These are phyloP conservation scores for Fringilla coelebs DNA, from an alignment of 2,797 vertebrate genomes.

Conservation along the genomic window DNA sequence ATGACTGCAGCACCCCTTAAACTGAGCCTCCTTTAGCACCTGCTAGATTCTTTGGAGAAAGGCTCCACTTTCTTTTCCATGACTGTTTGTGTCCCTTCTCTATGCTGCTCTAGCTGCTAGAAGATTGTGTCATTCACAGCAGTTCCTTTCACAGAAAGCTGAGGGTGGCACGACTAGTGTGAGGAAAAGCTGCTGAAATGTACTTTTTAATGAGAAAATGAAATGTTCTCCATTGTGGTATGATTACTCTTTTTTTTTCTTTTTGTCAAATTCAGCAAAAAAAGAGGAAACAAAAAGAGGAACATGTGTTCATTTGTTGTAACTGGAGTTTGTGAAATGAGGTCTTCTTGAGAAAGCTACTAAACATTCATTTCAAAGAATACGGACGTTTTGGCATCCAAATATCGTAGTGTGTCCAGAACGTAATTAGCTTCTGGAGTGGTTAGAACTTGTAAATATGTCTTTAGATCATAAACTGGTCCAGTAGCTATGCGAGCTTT, in stretches of 20 bases:
- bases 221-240: constrained; percentile 71
- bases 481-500: constrained; percentile 4
- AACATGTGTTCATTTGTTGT: constrained; percentile 73
- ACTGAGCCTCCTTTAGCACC: background rate
- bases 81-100: background rate
- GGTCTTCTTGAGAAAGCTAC: constrained; percentile 72
- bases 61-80: background rate
- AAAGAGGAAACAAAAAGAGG: constrained; percentile 77
- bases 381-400: constrained; percentile 41
- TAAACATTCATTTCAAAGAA: constrained; percentile 73
- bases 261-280: constrained; percentile 66
- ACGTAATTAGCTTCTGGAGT: constrained; percentile 46
- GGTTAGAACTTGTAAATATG: constrained; percentile 62
- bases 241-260: constrained; percentile 20
- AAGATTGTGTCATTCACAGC: background rate
- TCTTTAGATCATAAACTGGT: constrained; percentile 55
- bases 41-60: background rate
- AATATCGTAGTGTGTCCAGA: constrained; percentile 52
- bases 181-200: constrained; percentile 57
- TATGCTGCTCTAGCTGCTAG: background rate
- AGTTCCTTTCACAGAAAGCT: background rate
- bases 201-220: constrained; percentile 73
- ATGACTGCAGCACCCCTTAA: background rate
- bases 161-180: constrained; percentile 1
- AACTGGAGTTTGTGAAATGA: constrained; percentile 72